These are phyloP conservation scores for Dilophus febrilis DNA, from an alignment of 2,888 invertebrate genomes.

Conservation along the genomic window DNA sequence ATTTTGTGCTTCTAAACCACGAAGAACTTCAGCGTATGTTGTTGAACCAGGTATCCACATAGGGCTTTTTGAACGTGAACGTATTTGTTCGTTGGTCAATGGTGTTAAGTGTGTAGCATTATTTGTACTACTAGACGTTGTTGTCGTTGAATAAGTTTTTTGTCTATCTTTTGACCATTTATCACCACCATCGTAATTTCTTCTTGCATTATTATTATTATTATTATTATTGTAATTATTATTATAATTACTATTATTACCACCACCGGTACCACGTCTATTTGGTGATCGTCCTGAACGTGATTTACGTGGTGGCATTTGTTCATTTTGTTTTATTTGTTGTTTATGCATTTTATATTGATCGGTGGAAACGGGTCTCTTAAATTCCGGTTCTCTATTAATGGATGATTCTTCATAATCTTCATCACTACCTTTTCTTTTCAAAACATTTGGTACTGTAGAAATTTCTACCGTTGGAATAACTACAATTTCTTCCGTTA, in stretches of 20 bases:
- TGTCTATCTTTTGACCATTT: not conserved
- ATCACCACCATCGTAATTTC: no score
- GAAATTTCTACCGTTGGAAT: no score
- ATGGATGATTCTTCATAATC: no score
- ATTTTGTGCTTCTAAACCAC: conserved; percentile 34
- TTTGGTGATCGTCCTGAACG: not conserved
- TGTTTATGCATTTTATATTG: not conserved
- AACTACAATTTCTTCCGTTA: no score
- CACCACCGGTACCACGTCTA: not conserved
- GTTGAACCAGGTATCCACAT: conserved; percentile 57
- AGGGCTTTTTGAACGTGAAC: conserved; percentile 47
- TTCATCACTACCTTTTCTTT: no score
- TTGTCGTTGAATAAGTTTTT: not conserved
- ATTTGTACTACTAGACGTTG: conserved; percentile 1
- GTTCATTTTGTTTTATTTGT: not conserved
- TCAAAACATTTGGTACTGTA: no score
- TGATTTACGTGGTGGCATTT: not conserved
- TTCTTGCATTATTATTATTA: no score
- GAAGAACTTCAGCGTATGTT: conserved; percentile 64
- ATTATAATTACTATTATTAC: no score
- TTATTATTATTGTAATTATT: no score
- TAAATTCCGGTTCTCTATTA: no score
- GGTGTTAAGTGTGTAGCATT: conserved; percentile 15
- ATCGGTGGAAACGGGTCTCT: not conserved
- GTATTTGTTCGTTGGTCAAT: conserved; percentile 18